phyloP scores from a whole-genome alignment of 2,888 invertebrate genomes.

The Hymenopus coronatus region DNA sequence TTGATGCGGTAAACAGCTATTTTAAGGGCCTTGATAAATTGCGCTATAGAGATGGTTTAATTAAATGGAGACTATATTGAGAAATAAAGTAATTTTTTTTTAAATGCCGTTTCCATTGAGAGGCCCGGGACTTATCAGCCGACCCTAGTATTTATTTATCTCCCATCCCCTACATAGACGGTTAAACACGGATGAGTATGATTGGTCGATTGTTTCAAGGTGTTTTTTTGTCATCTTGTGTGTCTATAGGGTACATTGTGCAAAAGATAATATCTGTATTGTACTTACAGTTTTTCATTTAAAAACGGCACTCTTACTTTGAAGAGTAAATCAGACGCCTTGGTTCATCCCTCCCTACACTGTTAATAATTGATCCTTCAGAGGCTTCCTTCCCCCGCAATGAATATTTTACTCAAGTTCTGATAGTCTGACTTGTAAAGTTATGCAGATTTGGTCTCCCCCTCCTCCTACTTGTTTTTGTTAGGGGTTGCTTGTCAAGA shows the following conservation, averaged over 20 bases:
- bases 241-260: background rate
- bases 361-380: background rate
- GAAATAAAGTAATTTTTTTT: no score
- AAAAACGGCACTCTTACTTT: background rate
- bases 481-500: background rate
- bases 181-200: no score
- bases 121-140: no score
- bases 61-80: no score
- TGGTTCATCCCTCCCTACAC: background rate
- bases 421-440: background rate
- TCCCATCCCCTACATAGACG: no score
- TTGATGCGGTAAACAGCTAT: no score
- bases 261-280: background rate
- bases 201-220: no score
- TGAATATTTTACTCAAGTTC: background rate
- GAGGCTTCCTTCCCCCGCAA: background rate
- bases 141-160: no score
- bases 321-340: background rate
- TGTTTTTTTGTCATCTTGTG: no score
- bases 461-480: background rate
- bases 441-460: background rate
- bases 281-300: background rate
- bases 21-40: no score
- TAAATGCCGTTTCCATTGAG: no score
- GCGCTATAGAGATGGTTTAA: no score